A percentile compares a stretch with the other conserved stretches of the same genome.
phyloP scores from a whole-genome alignment of 1,140 invertebrate genomes.

The Zaprionus kolodkinae region DNA sequence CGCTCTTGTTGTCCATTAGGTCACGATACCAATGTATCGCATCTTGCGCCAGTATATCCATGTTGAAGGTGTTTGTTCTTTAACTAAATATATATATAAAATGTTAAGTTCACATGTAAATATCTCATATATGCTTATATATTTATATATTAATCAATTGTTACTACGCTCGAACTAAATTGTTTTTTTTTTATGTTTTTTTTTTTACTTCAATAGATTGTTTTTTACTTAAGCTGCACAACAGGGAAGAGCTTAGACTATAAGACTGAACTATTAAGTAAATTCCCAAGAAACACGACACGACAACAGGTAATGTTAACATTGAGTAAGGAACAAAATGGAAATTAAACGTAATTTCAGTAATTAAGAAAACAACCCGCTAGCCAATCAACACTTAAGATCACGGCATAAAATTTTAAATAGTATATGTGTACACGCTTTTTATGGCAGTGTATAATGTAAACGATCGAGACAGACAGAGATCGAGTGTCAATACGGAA shows the following conservation, averaged over 20 bases:
- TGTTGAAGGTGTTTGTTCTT: slow-evolving; percentile 45
- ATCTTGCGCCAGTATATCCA: slow-evolving; percentile 86
- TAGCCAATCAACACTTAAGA: slow-evolving; percentile 56
- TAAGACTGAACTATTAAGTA: not conserved
- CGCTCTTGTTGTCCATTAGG: slow-evolving; percentile 91
- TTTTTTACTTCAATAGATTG: too few relatives aligned
- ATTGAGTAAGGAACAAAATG: slow-evolving; percentile 35
- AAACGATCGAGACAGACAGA: not conserved
- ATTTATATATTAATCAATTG: not conserved
- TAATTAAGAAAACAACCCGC: slow-evolving; percentile 44
- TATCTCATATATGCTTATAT: too few relatives aligned
- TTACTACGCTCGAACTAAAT: not conserved
- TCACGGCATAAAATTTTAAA: slow-evolving; percentile 28
- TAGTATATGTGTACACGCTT: not conserved
- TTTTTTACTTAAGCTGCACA: not conserved
- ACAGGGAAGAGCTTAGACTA: not conserved
- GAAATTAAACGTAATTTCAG: slow-evolving; percentile 54
- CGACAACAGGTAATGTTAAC: slow-evolving; percentile 52
- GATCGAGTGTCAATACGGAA: slow-evolving; percentile 21
- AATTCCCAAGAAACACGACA: slow-evolving; percentile 19
- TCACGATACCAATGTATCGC: slow-evolving; percentile 90
- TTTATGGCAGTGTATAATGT: slow-evolving; percentile 21
- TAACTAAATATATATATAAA: not conserved
- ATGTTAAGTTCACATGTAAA: too few relatives aligned
- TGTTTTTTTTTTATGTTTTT: too few relatives aligned